These are phyloP conservation scores for Leuciscus idus DNA, from an alignment of 2,113 vertebrate genomes.

Conservation along the genomic window DNA sequence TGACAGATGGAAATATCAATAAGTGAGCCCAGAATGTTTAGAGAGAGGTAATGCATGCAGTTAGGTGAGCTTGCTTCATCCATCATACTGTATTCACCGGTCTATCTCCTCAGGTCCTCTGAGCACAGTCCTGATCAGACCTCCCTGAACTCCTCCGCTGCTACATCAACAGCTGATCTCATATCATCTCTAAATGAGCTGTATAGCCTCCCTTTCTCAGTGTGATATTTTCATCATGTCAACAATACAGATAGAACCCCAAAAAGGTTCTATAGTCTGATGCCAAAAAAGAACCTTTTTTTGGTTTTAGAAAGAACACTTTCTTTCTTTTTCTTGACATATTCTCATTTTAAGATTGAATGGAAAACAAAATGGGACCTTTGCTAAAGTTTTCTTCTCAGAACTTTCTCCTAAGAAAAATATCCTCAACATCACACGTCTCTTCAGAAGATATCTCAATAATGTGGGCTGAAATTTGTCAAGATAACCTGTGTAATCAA, in stretches of 20 bases:
- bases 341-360: neutral
- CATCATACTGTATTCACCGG: constrained; percentile 36
- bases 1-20: constrained; percentile 60
- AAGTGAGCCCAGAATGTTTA: constrained; percentile 44
- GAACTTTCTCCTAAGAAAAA: neutral
- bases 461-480: neutral
- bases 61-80: constrained; percentile 39
- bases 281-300: neutral
- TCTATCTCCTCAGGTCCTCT: neutral
- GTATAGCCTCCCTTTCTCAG: neutral
- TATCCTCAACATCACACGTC: neutral
- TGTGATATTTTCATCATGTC: constrained; percentile 13
- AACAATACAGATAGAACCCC: neutral
- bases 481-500: neutral
- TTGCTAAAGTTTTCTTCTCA: neutral
- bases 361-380: neutral
- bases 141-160: constrained; percentile 28
- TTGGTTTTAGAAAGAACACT: neutral
- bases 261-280: neutral
- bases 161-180: constrained; percentile 34
- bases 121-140: constrained; percentile 27
- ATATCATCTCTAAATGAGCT: constrained; percentile 19
- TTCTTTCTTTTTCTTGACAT: too few species aligned
- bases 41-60: constrained; percentile 49
- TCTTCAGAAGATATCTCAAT: neutral